Base-by-base conservation (phyloP, 2,888 invertebrate species). In the Sarcophaga caerulescens region DNA sequence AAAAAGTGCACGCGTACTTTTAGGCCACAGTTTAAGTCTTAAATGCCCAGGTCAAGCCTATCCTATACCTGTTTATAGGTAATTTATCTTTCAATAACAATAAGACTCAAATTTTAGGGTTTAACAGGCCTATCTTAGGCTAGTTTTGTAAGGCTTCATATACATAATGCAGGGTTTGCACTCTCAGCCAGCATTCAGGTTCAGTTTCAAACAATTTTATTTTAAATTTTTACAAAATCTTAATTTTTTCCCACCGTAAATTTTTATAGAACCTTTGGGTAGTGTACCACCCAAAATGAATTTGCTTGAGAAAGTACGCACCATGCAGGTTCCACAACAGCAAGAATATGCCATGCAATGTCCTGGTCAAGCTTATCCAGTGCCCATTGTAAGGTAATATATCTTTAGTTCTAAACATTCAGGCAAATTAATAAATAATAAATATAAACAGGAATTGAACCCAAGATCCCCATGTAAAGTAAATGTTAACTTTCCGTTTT, bases 41-140 rank as follows among this genome's bases (percentile, higher is more conserved):
- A 94, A 96, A 90, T 96, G 96, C 93, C 96, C 96, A 70, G 96
- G 96, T 17, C 96, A 96, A 93, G 96, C 96, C 59, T 96, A 94
- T 93, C 96, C 96, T 83, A 95, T 96, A 91, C 96, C 96, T 90
- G 93, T 94, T 88, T 95, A 96, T 94, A 96, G 96, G 96, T 96
- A 95, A 94, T 44, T 65, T 66, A 23, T 25, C 6, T 4, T 19
- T 3, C 8, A 44, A 44, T 44, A 10, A 11, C 0, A n/a, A 45
- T 45, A 19, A 25, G 3, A 0, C 3, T 4, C 11, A 19, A 60
- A 60, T 3, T 35, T 35, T 35, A 35, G 10, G 35, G 8, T 35
- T 10, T 35, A 35, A 35, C 35, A 35, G 35, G 8, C 35, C 35
- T 35, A 35, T 35, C 10, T 35, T 35, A 35, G 6, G 35, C 35